Evolutionary conservation across 2,113 vertebrate species (phyloP).

Genomic region (Pygoscelis antarcticus): DNA sequence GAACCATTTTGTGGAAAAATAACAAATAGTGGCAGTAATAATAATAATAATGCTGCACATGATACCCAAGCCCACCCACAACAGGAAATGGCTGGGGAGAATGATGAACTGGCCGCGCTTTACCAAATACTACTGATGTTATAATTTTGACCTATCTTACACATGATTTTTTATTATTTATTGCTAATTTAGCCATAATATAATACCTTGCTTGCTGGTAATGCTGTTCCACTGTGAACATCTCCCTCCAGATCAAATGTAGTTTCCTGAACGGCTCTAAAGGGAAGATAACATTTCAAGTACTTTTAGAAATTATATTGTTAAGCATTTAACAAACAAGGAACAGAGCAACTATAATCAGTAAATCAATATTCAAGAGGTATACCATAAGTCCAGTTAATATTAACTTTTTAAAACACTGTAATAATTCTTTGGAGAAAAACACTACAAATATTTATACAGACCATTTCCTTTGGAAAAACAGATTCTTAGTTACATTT

Average conservation of each 20-base stretch:
- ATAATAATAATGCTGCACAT: too few species aligned
- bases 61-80: neutral
- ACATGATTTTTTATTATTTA: neutral
- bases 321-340: neutral
- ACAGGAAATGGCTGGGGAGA: neutral
- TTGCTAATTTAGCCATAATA: neutral
- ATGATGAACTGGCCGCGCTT: neutral
- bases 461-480: neutral
- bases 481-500: neutral
- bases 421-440: neutral
- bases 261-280: constrained; percentile 89
- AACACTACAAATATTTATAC: neutral
- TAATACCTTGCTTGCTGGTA: constrained; percentile 91
- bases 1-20: neutral
- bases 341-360: neutral
- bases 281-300: neutral
- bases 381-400: neutral
- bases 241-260: constrained; percentile 95
- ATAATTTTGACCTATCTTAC: neutral
- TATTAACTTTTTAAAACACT: neutral
- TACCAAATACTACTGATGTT: neutral
- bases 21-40: too few species aligned
- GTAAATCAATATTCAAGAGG: neutral
- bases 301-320: neutral
- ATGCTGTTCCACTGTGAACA: constrained; percentile 82